These are phyloP conservation scores for Hyla sarda DNA, from an alignment of 2,113 vertebrate genomes.

Conservation along the genomic window DNA sequence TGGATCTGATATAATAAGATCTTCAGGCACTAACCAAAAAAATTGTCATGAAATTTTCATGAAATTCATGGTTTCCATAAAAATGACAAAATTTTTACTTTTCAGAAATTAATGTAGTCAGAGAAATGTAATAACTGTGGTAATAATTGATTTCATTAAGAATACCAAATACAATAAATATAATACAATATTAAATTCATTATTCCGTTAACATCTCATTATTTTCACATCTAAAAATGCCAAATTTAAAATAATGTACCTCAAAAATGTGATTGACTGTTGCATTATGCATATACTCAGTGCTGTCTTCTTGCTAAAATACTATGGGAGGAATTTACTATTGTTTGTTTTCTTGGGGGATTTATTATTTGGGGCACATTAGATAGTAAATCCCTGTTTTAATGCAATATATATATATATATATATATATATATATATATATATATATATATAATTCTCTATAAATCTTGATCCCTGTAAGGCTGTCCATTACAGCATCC, in stretches of 20 bases:
- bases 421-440: too few relatives aligned
- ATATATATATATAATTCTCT: too few relatives aligned
- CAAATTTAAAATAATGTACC: background rate
- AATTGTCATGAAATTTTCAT: too few relatives aligned
- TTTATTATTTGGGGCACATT: too few relatives aligned
- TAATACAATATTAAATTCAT: background rate
- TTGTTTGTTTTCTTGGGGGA: too few relatives aligned
- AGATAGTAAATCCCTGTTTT: too few relatives aligned
- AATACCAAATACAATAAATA: background rate
- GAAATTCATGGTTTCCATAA: too few relatives aligned
- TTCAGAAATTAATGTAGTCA: background rate
- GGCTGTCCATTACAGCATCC: too few relatives aligned
- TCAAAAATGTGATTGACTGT: background rate
- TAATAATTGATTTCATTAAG: background rate
- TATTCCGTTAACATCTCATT: background rate
- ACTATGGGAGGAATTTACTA: too few relatives aligned
- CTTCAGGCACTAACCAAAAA: background rate
- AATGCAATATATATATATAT: too few relatives aligned
- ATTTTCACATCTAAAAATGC: background rate
- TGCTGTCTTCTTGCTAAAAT: too few relatives aligned
- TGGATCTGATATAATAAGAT: background rate
- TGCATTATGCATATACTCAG: background rate
- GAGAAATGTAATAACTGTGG: background rate
- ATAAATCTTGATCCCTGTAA: too few relatives aligned
- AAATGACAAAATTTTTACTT: background rate